Evolutionary conservation across 2,113 vertebrate species (phyloP), one percentile per base, ranked within the genome.

Genomic region (Notechis scutatus): DNA sequence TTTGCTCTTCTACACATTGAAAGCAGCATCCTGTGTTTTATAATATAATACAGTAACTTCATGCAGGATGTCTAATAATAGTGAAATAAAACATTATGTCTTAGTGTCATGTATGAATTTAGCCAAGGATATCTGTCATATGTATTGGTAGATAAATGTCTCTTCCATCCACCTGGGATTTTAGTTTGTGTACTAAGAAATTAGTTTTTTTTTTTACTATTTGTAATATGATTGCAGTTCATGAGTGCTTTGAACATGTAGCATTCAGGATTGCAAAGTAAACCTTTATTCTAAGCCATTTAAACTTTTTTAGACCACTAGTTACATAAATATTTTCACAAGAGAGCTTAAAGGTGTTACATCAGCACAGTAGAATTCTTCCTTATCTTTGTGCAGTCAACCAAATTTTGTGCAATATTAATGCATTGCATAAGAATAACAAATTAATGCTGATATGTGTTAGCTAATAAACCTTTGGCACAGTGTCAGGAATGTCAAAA

Each of bases 381-480:
- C 74, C 21, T 52, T n/a, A 15, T 47, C 15, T 91, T 24, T 92
- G 26, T 87, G 55, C 85, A 61, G 20, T 64, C 56, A 87, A 52
- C 85, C 39, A 59, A 50, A 59, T 57, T 86, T 45, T n/a, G 12
- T 87, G 15, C 45, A 56, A 18, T 23, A 86, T 42, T n/a, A 6
- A 1, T 24, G 10, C 52, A 1, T 6, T 1, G 3, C 11, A 45
- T n/a, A 34, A 18, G 87, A 87, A 50, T 57, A 92, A 34, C 74
- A 81, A 81, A 94, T 23, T 90, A 59, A 90, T 87, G 56, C 81
- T 45, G 12, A 12, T 50, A 59, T 92, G 34, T 29, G 52, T 87
- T 92, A 24, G n/a, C 42, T 92, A 88, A 61, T 87, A 29, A 34
- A 52, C 39, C 81, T 3, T 59, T 88, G 88, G 47, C 89, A 29